Evolutionary conservation across 2,113 vertebrate genomes (phyloP).

Genomic region (Sebastes fasciatus): DNA sequence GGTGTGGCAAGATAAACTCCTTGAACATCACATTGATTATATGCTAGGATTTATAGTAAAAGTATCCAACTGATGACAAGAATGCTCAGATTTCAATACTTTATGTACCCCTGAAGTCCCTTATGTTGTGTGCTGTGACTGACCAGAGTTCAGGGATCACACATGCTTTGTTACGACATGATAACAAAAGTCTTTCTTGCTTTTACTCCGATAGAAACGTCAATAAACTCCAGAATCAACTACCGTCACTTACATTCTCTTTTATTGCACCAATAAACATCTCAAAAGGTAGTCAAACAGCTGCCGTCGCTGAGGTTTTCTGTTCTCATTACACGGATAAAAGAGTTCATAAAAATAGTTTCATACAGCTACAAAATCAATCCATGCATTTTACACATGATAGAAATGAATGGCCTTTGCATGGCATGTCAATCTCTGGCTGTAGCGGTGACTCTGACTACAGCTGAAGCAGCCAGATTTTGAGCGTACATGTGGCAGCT

Average conservation of each 20-base stretch:
- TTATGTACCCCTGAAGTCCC: neutral
- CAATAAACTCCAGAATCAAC: slow-evolving; percentile 35
- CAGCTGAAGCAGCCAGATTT: slow-evolving; percentile 41
- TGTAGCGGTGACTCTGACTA: slow-evolving; percentile 36
- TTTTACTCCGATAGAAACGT: slow-evolving; percentile 20
- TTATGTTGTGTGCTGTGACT: neutral
- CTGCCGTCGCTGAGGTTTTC: slow-evolving; percentile 3
- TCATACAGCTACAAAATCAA: neutral
- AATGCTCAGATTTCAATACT: neutral
- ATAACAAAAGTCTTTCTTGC: slow-evolving; percentile 18
- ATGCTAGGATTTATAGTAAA: neutral
- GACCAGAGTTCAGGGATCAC: neutral
- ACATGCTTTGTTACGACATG: slow-evolving; percentile 10
- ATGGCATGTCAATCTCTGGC: slow-evolving; percentile 59
- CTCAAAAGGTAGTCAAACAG: slow-evolving; percentile 4
- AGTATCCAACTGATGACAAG: neutral
- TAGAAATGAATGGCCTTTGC: slow-evolving; percentile 50
- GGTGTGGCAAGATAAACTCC: neutral
- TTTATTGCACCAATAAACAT: slow-evolving; percentile 53
- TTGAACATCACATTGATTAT: neutral
- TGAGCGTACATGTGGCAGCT: slow-evolving; percentile 54
- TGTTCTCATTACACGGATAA: slow-evolving; percentile 6
- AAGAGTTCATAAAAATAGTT: slow-evolving; percentile 14
- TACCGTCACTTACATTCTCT: slow-evolving; percentile 34
- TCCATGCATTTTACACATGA: slow-evolving; percentile 35